Conservation (phyloP, 1,140 invertebrate species). For the Temnothorax nylanderi region DNA sequence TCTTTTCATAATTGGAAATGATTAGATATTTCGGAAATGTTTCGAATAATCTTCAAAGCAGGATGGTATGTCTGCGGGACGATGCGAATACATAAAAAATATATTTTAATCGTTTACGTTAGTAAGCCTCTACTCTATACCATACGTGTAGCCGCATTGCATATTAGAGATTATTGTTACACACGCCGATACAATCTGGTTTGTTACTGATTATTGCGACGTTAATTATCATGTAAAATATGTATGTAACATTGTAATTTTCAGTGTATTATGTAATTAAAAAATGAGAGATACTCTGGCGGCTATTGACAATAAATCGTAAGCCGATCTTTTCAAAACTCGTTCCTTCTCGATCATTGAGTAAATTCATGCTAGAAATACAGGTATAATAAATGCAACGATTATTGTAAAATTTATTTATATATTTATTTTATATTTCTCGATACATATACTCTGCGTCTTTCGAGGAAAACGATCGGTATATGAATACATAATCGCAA, state of each 20-base stretch:
- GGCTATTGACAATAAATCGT: constrained; percentile 84
- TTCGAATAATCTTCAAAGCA: constrained; percentile 31
- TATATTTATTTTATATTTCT: background rate
- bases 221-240: constrained; percentile 85
- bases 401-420: constrained; percentile 8
- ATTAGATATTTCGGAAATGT: background rate
- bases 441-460: background rate
- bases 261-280: constrained; percentile 84
- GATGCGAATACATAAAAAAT: constrained; percentile 38
- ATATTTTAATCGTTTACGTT: constrained; percentile 66
- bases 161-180: constrained; percentile 80
- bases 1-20: background rate
- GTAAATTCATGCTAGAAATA: background rate
- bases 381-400: constrained; percentile 24
- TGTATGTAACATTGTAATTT: constrained; percentile 84
- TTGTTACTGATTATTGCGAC: constrained; percentile 84
- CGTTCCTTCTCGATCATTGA: constrained; percentile 33
- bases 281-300: constrained; percentile 78
- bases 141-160: constrained; percentile 54
- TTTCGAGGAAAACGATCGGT: background rate
- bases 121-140: constrained; percentile 61
- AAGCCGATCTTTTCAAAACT: constrained; percentile 83
- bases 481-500: background rate
- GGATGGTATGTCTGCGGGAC: background rate
- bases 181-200: constrained; percentile 81